phyloP scores from a whole-genome alignment of 37 sponge, comb jelly and placozoan species.

The Aplysina aerophoba region DNA sequence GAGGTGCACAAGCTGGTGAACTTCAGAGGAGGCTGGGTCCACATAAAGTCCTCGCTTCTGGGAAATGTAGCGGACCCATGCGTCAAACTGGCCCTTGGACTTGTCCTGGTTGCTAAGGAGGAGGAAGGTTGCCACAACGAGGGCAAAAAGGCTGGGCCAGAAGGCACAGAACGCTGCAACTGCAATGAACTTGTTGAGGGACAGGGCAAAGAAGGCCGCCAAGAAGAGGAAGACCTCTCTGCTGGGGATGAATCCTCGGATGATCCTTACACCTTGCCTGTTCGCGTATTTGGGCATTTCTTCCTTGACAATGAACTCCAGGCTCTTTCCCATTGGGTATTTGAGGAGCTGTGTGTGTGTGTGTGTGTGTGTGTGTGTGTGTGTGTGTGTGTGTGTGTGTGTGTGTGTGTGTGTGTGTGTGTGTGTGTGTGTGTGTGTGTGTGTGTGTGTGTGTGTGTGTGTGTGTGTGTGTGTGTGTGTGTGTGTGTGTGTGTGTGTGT shows the following conservation, averaged over 20 bases:
- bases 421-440: too few relatives aligned
- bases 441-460: not conserved
- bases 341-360: not conserved
- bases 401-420: too few relatives aligned
- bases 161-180: conserved; percentile 1
- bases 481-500: not conserved
- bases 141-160: not conserved
- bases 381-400: too few relatives aligned
- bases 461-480: too few relatives aligned
- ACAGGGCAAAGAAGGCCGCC: not conserved
- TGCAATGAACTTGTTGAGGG: conserved; percentile 20
- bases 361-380: too few relatives aligned
- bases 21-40: not conserved
- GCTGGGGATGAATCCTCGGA: conserved; percentile 10
- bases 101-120: conserved; percentile 20
- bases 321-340: not conserved
- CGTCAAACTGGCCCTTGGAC: conserved; percentile 4
- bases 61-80: not conserved
- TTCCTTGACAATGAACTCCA: not conserved
- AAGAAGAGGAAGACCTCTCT: conserved; percentile 9
- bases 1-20: not conserved
- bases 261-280: not conserved
- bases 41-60: conserved; percentile 4
- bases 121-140: conserved; percentile 6
- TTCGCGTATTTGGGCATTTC: conserved; percentile 15